These are phyloP conservation scores for Micoletzkya japonica DNA, from an alignment of 2,888 invertebrate species.

Conservation along the genomic window DNA sequence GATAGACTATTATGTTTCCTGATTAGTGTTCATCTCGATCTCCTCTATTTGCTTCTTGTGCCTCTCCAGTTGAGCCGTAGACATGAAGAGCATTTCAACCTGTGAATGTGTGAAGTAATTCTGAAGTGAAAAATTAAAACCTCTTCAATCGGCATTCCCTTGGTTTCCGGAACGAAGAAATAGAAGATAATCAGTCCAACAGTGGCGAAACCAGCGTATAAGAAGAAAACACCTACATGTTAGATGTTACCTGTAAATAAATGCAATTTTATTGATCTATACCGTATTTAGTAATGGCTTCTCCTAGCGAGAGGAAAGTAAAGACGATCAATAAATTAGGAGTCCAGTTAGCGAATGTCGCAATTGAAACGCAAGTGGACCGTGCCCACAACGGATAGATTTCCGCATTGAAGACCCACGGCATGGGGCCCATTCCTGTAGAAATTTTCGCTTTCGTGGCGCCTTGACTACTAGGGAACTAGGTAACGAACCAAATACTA, in stretches of 20 bases:
- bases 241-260: neutral
- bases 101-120: too few relatives aligned
- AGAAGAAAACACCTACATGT: constrained; percentile 67
- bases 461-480: too few relatives aligned
- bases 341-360: constrained; percentile 68
- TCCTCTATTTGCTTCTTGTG: too few relatives aligned
- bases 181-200: constrained; percentile 66
- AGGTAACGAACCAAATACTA: neutral
- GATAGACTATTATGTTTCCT: too few relatives aligned
- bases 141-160: constrained; percentile 68
- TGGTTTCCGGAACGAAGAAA: constrained; percentile 69
- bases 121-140: constrained; percentile 50
- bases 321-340: constrained; percentile 69
- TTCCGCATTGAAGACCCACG: too few relatives aligned
- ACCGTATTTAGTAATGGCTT: constrained; percentile 54
- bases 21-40: too few relatives aligned
- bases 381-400: too few relatives aligned
- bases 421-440: too few relatives aligned
- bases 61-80: too few relatives aligned
- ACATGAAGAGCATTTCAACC: too few relatives aligned
- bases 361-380: too few relatives aligned
- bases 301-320: constrained; percentile 66
- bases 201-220: constrained; percentile 67
- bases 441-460: too few relatives aligned
- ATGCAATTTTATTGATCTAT: constrained; percentile 23